These are phyloP conservation scores for Drosophila carrolli DNA, from an alignment of 1,140 invertebrate species.

Conservation along the genomic window DNA sequence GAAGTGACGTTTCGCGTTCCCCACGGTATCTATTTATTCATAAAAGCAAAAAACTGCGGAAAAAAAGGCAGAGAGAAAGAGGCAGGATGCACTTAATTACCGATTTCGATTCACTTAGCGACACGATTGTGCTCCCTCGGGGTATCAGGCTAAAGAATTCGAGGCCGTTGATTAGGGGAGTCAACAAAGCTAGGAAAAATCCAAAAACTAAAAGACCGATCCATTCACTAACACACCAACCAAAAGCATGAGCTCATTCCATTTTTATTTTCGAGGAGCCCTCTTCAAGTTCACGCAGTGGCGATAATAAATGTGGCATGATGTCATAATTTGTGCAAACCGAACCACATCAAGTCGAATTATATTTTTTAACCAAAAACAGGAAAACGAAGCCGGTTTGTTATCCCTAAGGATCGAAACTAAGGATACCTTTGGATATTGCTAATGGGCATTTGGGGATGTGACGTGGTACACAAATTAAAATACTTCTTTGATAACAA, in stretches of 20 bases:
- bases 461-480: too few relatives aligned
- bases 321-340: conserved; percentile 73
- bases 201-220: conserved; percentile 1
- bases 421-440: neutral
- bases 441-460: neutral
- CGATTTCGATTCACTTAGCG: conserved; percentile 10
- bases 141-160: conserved; percentile 43
- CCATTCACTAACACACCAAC: conserved; percentile 17
- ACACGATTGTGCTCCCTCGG: conserved; percentile 10
- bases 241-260: conserved; percentile 23
- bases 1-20: conserved; percentile 37
- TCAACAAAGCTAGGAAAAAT: neutral
- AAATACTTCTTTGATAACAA: neutral
- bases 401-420: neutral
- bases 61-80: neutral
- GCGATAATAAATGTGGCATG: conserved; percentile 75
- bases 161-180: conserved; percentile 29
- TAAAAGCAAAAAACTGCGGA: conserved; percentile 3
- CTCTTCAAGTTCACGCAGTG: conserved; percentile 66
- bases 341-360: neutral
- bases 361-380: neutral
- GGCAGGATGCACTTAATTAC: conserved; percentile 49
- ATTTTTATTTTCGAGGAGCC: conserved; percentile 26
- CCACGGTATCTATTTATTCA: conserved; percentile 12
- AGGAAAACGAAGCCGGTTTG: neutral